A percentile compares a stretch with the other conserved stretches of the same genome.
phyloP scores from a whole-genome alignment of 2,797 vertebrate genomes.

The Merluccius polli region DNA sequence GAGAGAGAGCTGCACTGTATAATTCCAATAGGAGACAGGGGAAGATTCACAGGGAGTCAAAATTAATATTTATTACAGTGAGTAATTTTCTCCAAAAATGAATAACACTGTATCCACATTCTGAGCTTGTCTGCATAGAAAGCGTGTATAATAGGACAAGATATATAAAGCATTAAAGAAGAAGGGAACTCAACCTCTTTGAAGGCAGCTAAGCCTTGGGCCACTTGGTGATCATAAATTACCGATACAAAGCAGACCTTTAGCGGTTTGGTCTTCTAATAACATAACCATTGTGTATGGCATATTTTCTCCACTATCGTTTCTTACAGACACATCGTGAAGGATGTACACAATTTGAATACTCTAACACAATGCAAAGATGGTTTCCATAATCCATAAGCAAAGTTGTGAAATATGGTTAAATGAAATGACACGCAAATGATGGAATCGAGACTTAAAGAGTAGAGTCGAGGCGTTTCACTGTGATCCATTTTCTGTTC shows the following conservation, averaged over 20 bases:
- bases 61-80: neutral
- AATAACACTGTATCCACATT: neutral
- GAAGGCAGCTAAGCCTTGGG: slow-evolving; percentile 26
- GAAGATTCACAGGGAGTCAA: neutral
- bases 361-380: neutral
- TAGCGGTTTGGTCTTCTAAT: slow-evolving; percentile 9
- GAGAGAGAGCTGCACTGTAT: neutral
- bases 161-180: slow-evolving; percentile 39
- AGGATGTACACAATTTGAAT: too few relatives aligned
- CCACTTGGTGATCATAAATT: slow-evolving; percentile 41
- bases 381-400: neutral
- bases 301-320: slow-evolving; percentile 13
- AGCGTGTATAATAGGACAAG: slow-evolving; percentile 33
- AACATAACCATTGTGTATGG: slow-evolving; percentile 26
- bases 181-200: slow-evolving; percentile 29
- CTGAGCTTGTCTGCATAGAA: slow-evolving; percentile 21
- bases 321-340: neutral
- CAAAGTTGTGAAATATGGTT: neutral
- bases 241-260: slow-evolving; percentile 33
- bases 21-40: neutral
- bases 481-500: slow-evolving; percentile 63
- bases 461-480: slow-evolving; percentile 7
- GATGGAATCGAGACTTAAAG: slow-evolving; percentile 30
- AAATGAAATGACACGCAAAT: neutral
- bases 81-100: neutral